phyloP scores from a whole-genome alignment of 2,888 invertebrate species.

The Cremastinae sp. region DNA sequence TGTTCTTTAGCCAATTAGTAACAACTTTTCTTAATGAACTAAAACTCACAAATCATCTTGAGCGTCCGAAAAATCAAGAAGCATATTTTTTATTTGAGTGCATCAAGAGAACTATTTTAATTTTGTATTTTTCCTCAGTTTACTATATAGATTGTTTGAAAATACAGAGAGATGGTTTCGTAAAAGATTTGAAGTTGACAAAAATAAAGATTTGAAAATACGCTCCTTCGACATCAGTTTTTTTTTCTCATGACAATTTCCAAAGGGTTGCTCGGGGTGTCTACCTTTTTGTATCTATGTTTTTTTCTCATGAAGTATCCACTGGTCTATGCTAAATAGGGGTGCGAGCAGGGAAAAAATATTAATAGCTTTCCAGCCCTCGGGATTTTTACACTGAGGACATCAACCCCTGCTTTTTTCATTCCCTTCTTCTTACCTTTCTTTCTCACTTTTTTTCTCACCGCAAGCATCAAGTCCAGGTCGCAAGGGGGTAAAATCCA shows the following conservation, averaged over 20 bases:
- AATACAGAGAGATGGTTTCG: no score
- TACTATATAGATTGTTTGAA: no score
- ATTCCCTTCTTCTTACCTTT: conserved; percentile 41
- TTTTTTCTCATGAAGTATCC: conserved; percentile 61
- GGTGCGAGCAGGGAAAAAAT: conserved; percentile 74
- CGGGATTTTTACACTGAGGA: conserved; percentile 66
- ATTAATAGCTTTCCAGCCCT: conserved; percentile 79
- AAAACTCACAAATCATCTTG: no score
- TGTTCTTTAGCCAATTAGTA: no score
- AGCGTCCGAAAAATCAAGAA: no score
- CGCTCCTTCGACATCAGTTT: conserved; percentile 38
- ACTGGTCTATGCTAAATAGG: conserved; percentile 78
- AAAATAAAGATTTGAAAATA: neutral
- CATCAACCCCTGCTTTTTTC: conserved; percentile 48
- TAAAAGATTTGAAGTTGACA: no score
- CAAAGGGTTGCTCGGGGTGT: conserved; percentile 55
- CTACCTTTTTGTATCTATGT: conserved; percentile 49
- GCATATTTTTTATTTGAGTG: no score
- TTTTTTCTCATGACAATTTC: conserved; percentile 54
- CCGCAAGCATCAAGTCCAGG: conserved; percentile 47
- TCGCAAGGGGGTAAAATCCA: conserved; percentile 47
- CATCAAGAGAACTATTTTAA: no score
- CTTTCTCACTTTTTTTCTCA: conserved; percentile 51
- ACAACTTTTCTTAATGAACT: no score
- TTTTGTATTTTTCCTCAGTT: no score